These are phyloP conservation scores for Boleophthalmus pectinirostris DNA, from an alignment of 2,113 vertebrate species.

Conservation along the genomic window DNA sequence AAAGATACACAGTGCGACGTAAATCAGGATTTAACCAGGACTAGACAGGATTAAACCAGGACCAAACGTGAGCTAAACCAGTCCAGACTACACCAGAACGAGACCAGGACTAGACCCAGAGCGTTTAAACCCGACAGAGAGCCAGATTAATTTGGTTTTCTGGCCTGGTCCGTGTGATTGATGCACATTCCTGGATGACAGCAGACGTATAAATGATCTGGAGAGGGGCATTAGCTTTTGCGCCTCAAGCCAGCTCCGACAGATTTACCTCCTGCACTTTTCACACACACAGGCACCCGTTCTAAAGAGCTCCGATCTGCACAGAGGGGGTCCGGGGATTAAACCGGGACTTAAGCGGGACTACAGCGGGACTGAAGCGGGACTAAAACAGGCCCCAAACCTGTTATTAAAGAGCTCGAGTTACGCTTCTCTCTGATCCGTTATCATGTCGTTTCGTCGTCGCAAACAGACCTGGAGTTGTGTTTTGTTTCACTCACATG, in stretches of 20 bases:
- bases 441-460: too few species aligned
- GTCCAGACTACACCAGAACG: background rate
- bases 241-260: background rate
- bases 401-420: too few species aligned
- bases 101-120: background rate
- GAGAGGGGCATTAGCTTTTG: background rate
- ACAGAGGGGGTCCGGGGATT: background rate
- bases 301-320: background rate
- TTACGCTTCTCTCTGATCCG: too few species aligned
- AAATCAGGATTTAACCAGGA: background rate
- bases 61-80: background rate
- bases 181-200: conserved; percentile 4
- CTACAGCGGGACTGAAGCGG: background rate
- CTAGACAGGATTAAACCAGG: background rate
- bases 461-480: too few species aligned
- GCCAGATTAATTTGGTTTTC: too few species aligned
- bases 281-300: background rate
- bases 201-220: background rate
- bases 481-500: too few species aligned
- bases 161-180: background rate
- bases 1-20: background rate
- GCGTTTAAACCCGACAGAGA: background rate
- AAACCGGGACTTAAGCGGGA: background rate
- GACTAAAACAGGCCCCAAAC: background rate
- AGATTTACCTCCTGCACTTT: background rate